Evolutionary conservation across 1,140 invertebrate genomes (phyloP).

Genomic region (Melipona quadrifasciata): DNA sequence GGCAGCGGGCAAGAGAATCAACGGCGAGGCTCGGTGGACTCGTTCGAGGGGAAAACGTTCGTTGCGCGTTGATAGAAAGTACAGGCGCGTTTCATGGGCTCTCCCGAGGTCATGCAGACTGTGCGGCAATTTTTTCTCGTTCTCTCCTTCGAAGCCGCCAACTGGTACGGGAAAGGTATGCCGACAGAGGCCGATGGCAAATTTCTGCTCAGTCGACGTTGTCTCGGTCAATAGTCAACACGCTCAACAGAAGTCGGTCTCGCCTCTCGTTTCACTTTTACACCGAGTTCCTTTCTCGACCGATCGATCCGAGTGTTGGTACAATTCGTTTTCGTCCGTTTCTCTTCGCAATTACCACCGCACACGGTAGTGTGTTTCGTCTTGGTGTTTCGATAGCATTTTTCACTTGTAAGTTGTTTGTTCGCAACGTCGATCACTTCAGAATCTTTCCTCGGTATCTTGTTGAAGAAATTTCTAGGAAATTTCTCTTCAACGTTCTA

Average conservation of each 20-base stretch:
- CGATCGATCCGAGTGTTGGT: constrained; percentile 8
- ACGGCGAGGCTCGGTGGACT: background rate
- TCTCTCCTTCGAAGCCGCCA: constrained; percentile 19
- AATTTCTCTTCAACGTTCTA: too few relatives aligned
- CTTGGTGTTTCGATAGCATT: background rate
- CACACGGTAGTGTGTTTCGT: background rate
- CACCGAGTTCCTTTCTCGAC: background rate
- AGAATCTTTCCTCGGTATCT: background rate
- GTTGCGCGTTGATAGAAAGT: constrained; percentile 14
- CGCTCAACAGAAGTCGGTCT: constrained; percentile 22
- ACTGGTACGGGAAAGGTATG: constrained; percentile 54
- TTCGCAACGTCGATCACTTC: background rate
- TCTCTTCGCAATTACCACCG: background rate
- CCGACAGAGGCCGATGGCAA: constrained; percentile 33
- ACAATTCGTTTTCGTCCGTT: constrained; percentile 12
- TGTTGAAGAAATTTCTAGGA: rapidly evolving
- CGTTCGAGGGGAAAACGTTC: background rate
- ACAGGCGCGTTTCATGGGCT: background rate
- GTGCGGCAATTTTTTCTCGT: too few relatives aligned
- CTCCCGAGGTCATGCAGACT: background rate
- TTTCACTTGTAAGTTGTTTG: background rate
- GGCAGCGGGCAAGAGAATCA: background rate
- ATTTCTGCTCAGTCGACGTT: constrained; percentile 62
- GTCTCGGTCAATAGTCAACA: constrained; percentile 60
- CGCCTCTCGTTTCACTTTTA: constrained; percentile 8